Percentiles rank a stretch among this genome's conserved stretches.
These are phyloP conservation scores for Noturus placidus DNA, from an alignment of 2,113 vertebrate species.

Conservation along the genomic window DNA sequence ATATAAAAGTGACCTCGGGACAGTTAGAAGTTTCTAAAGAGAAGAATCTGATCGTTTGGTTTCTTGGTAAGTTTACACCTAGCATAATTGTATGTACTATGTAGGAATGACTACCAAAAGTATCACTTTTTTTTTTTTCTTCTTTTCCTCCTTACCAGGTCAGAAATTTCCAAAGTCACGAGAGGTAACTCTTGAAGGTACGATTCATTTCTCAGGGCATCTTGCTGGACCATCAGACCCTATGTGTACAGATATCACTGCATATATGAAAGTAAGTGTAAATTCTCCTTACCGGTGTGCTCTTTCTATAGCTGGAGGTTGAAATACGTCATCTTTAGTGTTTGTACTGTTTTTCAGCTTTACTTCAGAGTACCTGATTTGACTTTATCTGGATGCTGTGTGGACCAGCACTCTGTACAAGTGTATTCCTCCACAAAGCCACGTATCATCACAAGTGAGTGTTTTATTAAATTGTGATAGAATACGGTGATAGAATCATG, in stretches of 20 bases:
- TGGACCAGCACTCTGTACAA: constrained; percentile 90
- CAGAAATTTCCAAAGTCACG: constrained; percentile 91
- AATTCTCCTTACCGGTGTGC: background rate
- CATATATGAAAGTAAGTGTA: constrained; percentile 85
- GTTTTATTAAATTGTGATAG: background rate
- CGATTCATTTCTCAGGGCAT: constrained; percentile 76
- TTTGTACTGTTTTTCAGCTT: constrained; percentile 70
- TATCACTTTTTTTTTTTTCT: background rate
- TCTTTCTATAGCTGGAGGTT: background rate
- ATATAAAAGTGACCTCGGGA: constrained; percentile 84
- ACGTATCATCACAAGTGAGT: constrained; percentile 83
- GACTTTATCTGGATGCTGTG: constrained; percentile 87
- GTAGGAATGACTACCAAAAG: background rate
- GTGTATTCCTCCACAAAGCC: constrained; percentile 87
- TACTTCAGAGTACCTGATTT: constrained; percentile 88
- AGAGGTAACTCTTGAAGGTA: constrained; percentile 84
- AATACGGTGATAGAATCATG: background rate
- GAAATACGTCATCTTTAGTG: background rate
- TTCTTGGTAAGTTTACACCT: constrained; percentile 75
- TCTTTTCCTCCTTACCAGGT: constrained; percentile 65
- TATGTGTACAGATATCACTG: constrained; percentile 81
- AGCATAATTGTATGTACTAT: background rate
- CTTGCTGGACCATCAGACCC: constrained; percentile 75
- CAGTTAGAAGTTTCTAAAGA: constrained; percentile 87
- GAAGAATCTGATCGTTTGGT: constrained; percentile 87